Evolutionary conservation across 2,888 invertebrate species (phyloP), one percentile per base, ranked within the genome.

Genomic region (Syrista parreyssii): DNA sequence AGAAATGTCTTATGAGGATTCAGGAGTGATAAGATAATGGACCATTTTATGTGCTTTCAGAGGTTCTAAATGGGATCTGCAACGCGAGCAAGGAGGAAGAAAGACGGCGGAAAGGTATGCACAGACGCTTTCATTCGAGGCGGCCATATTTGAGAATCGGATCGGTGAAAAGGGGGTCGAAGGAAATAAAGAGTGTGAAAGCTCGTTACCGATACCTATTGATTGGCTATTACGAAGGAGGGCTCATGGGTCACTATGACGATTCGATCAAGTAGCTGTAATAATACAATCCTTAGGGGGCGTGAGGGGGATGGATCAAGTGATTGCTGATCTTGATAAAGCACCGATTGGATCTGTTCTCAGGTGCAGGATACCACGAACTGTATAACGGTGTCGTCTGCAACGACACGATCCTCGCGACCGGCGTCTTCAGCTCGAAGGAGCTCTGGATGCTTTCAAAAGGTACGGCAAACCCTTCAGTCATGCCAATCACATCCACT

Each of bases 331-430:
- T 15, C 40, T 40, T 40, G 15, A 40, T 4, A 15, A 40, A 40
- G 40, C 40, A 15, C 15, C 40, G 40, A 40, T 40, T 90, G 90
- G 89, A 86, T 91, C 87, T 91, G 90, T 91, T 91, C 89, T 88
- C 90, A 91, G 91, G 91, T 91, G 87, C 91, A 90, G 90, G 91
- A 87, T 91, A 91, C 90, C 97, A 98, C 94, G 98, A 98, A 95
- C 97, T 98, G 92, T 98, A 98, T 95, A 98, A 98, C 94, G 98
- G 98, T 92, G 98, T 98, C 92, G 97, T 98, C 93, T 98, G 98
- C 95, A 98, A 98, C 94, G 98, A 99, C 95, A 98, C 98, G 93
- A 99, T 99, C 94, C 95, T 98, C 95, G 99, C 99, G 91, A 99
- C 99, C 90, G 99, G 99, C 92, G 99, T 99, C 92, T 99, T 99